Conservation (phyloP, 2,797 vertebrate species). For the Botia kubotai region DNA sequence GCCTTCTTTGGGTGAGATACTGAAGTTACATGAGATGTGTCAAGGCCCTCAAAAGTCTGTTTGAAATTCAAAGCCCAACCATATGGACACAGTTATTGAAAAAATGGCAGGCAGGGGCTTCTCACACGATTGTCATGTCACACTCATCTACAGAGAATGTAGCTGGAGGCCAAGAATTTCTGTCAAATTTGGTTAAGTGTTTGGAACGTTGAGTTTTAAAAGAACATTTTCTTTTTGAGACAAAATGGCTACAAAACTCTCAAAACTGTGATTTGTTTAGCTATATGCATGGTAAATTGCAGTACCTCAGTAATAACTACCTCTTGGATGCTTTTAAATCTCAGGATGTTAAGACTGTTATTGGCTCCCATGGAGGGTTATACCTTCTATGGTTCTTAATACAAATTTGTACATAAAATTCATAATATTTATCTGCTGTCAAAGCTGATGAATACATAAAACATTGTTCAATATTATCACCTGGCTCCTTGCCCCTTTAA, state of each 20-base stretch:
- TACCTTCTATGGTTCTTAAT: not conserved
- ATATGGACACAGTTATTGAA: slow-evolving; percentile 77
- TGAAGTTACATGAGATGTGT: slow-evolving; percentile 70
- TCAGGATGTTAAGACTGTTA: not conserved
- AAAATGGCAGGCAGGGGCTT: slow-evolving; percentile 59
- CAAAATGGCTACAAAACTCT: not conserved
- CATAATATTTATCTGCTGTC: not conserved
- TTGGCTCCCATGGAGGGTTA: not conserved
- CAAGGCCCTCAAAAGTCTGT: slow-evolving; percentile 63
- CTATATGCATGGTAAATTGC: slow-evolving; percentile 59
- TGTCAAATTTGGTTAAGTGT: slow-evolving; percentile 63
- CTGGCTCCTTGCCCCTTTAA: too few species aligned
- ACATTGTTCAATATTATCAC: too few species aligned
- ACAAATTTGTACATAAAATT: not conserved
- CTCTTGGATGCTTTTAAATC: slow-evolving; percentile 1
- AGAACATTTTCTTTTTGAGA: not conserved
- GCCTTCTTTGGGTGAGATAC: slow-evolving; percentile 65
- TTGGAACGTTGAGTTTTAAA: slow-evolving; percentile 2
- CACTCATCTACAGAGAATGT: slow-evolving; percentile 63
- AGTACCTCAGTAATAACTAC: not conserved
- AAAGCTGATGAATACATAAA: not conserved
- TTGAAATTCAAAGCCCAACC: slow-evolving; percentile 71
- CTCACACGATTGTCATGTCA: slow-evolving; percentile 63
- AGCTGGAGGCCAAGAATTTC: slow-evolving; percentile 66
- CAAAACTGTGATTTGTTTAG: slow-evolving; percentile 41